phyloP scores from a whole-genome alignment of 2,888 invertebrate genomes.

The Dasypogon diadema region DNA sequence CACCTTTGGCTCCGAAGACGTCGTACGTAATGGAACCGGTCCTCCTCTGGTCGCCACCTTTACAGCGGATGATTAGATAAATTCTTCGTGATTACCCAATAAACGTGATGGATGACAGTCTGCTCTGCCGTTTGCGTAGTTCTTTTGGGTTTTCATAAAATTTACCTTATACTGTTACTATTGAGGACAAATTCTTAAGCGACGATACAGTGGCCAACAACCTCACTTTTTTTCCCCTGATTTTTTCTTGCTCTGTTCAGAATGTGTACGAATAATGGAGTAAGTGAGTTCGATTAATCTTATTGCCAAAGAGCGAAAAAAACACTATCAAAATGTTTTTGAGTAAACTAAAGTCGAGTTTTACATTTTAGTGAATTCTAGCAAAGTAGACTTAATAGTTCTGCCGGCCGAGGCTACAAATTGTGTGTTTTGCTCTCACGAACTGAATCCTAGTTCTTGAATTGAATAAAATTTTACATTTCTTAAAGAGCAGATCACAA shows the following conservation, averaged over 20 bases:
- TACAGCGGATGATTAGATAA: conserved; percentile 51
- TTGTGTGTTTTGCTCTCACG: no score
- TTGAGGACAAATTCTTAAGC: background rate
- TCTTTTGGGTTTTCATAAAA: background rate
- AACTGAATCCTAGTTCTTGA: no score
- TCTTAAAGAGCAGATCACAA: no score
- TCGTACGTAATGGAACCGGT: conserved; percentile 50
- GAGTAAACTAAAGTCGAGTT: no score
- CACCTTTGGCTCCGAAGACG: conserved; percentile 14
- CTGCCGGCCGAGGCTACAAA: no score
- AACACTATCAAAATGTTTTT: no score
- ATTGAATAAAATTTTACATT: no score
- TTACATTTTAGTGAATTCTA: no score
- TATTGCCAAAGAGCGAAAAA: no score
- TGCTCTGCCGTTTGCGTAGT: conserved; percentile 12
- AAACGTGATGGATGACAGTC: conserved; percentile 53
- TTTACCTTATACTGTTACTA: background rate
- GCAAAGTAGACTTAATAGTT: no score
- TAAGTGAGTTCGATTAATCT: no score
- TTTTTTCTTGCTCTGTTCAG: background rate
- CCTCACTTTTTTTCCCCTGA: background rate
- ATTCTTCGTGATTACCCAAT: conserved; percentile 53
- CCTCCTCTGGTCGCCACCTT: conserved; percentile 44
- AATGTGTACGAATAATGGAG: no score
- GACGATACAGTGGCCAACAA: background rate